These are phyloP conservation scores for Cataglyphis hispanica DNA, from an alignment of 1,140 invertebrate genomes.

Conservation along the genomic window DNA sequence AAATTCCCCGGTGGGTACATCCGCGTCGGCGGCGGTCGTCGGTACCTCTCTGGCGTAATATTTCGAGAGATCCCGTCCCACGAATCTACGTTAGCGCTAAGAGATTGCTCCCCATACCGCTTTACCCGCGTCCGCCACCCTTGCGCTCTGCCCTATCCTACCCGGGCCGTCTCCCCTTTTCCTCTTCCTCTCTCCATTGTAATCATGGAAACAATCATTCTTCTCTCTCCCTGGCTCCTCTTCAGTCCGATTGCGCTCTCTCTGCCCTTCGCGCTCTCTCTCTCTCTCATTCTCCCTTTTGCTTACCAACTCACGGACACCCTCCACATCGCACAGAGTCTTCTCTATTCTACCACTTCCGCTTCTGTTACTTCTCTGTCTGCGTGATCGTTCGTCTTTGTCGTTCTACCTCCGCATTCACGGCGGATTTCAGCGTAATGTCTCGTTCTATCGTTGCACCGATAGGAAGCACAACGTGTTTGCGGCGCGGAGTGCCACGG, in stretches of 20 bases:
- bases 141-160: slow-evolving; percentile 61
- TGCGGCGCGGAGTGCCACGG: slow-evolving; percentile 24
- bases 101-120: slow-evolving; percentile 83
- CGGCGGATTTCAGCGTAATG: slow-evolving; percentile 64
- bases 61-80: slow-evolving; percentile 83
- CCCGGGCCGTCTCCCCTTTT: slow-evolving; percentile 65
- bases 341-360: slow-evolving; percentile 63
- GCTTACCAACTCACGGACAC: slow-evolving; percentile 26
- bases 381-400: slow-evolving; percentile 64
- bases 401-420: slow-evolving; percentile 64
- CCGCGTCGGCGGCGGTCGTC: neutral
- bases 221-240: slow-evolving; percentile 76
- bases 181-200: slow-evolving; percentile 83
- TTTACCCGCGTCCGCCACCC: slow-evolving; percentile 53
- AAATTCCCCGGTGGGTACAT: slow-evolving; percentile 73
- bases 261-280: slow-evolving; percentile 52
- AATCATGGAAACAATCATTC: slow-evolving; percentile 86
- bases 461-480: slow-evolving; percentile 49
- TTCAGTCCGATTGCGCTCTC: slow-evolving; percentile 65
- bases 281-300: slow-evolving; percentile 62
- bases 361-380: slow-evolving; percentile 36
- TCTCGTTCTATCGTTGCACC: slow-evolving; percentile 75
- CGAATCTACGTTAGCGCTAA: slow-evolving; percentile 85
- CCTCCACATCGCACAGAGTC: slow-evolving; percentile 21
- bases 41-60: slow-evolving; percentile 81